phyloP scores from a whole-genome alignment of 2,888 invertebrate genomes.

The Neuroscelio doddi region DNA sequence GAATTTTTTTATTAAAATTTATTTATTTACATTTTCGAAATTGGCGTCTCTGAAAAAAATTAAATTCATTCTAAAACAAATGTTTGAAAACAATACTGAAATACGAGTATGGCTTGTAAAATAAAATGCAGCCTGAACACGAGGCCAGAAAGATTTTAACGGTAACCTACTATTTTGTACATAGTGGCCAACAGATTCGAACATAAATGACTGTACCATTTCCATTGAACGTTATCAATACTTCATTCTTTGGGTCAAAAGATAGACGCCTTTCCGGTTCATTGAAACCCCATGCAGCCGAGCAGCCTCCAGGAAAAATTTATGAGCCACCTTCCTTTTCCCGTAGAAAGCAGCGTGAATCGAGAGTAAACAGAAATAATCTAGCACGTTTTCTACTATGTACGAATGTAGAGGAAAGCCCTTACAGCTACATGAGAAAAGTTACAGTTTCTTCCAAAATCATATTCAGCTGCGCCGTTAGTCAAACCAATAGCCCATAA shows the following conservation, averaged over 20 bases:
- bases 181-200: too few species aligned
- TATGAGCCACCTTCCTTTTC: constrained; percentile 37
- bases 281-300: constrained; percentile 26
- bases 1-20: too few species aligned
- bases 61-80: too few species aligned
- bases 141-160: too few species aligned
- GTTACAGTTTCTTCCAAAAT: constrained; percentile 30
- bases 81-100: too few species aligned
- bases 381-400: constrained; percentile 7
- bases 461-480: constrained; percentile 52
- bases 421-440: constrained; percentile 7
- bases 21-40: too few species aligned
- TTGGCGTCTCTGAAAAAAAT: too few species aligned
- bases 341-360: constrained; percentile 17
- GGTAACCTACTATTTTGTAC: too few species aligned
- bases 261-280: constrained; percentile 37
- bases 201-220: too few species aligned
- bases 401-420: constrained; percentile 12
- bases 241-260: constrained; percentile 23
- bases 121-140: too few species aligned
- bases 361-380: constrained; percentile 49
- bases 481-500: constrained; percentile 56
- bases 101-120: too few species aligned
- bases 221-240: constrained; percentile 21
- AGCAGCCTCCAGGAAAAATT: constrained; percentile 31